Conservation (phyloP, 1,140 invertebrate genomes). For the Magallana angulata region DNA sequence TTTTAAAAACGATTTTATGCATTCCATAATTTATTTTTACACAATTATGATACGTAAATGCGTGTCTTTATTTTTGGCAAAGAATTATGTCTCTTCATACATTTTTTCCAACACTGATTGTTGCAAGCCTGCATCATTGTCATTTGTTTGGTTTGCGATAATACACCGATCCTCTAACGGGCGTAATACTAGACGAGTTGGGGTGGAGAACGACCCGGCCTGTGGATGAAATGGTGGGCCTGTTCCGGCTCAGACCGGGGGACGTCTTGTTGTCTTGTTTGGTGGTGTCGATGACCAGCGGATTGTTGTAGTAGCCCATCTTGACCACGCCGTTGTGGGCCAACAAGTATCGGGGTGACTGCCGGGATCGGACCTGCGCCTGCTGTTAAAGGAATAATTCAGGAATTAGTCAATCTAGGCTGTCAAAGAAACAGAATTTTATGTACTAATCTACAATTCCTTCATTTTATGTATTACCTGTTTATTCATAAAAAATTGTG, state of each 20-base stretch:
- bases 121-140: no score
- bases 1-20: no score
- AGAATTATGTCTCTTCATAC: no score
- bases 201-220: background rate
- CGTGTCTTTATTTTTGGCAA: no score
- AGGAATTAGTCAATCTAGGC: no score
- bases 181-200: background rate
- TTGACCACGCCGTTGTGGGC: constrained; percentile 42
- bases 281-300: constrained; percentile 11
- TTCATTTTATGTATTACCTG: no score
- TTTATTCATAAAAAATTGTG: no score
- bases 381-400: background rate
- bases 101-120: no score
- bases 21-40: no score
- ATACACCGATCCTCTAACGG: background rate
- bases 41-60: no score
- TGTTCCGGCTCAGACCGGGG: background rate
- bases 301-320: constrained; percentile 45
- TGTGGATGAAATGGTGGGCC: background rate
- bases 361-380: background rate
- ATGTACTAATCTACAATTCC: no score
- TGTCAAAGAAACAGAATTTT: no score
- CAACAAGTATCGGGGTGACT: constrained; percentile 33
- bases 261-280: background rate
- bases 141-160: background rate